Percentiles rank a stretch among this genome's conserved stretches.
Evolutionary conservation across 2,113 vertebrate species (phyloP).

Genomic region (Lethenteron reissneri): DNA sequence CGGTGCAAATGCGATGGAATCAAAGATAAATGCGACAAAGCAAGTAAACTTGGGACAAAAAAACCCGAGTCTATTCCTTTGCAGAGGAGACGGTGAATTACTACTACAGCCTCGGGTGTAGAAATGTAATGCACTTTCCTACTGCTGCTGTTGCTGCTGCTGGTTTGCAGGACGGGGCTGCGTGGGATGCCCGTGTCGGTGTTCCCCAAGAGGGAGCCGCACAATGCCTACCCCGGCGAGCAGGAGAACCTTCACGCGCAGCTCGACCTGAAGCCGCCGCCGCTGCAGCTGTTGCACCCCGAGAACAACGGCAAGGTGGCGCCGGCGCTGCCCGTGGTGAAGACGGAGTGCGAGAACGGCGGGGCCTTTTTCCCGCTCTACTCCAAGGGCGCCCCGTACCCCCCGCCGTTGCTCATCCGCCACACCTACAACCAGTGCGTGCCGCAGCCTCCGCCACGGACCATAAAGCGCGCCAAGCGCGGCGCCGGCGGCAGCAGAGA

Average conservation of each 20-base stretch:
- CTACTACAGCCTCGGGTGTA: too few species aligned
- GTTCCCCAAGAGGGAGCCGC: constrained; percentile 53
- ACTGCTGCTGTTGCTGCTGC: neutral
- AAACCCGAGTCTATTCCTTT: too few species aligned
- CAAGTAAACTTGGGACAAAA: too few species aligned
- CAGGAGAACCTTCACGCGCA: neutral
- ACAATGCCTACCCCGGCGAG: too few species aligned
- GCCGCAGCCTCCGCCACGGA: constrained; percentile 91
- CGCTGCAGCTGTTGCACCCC: constrained; percentile 2
- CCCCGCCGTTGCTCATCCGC: constrained; percentile 93
- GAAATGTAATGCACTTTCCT: too few species aligned
- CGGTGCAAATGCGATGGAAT: too few species aligned
- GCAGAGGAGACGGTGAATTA: too few species aligned
- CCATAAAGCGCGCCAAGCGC: constrained; percentile 76
- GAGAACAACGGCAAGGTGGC: neutral
- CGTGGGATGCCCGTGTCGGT: constrained; percentile 89
- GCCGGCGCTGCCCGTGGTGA: neutral
- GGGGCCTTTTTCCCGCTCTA: constrained; percentile 40
- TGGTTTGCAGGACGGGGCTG: constrained; percentile 60
- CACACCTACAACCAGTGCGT: constrained; percentile 96
- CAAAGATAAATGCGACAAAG: too few species aligned
- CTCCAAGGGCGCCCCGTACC: constrained; percentile 77
- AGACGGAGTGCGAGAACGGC: constrained; percentile 1
- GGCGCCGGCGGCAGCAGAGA: constrained; percentile 30
- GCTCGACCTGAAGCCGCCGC: neutral